phyloP scores from a whole-genome alignment of 2,113 vertebrate genomes.

The Paratilapia polleni region DNA sequence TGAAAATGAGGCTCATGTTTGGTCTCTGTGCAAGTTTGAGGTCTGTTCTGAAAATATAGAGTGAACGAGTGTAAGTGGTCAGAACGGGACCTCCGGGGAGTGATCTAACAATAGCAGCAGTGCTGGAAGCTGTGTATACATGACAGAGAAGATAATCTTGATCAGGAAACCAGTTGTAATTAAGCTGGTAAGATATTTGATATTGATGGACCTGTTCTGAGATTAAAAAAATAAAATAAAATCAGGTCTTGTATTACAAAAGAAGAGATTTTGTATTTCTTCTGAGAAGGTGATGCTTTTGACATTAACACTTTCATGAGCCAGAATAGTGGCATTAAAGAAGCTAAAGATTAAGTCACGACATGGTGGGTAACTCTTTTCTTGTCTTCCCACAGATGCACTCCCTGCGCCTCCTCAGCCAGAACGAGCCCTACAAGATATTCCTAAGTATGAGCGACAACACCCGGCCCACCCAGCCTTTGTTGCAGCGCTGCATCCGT shows the following conservation, averaged over 20 bases:
- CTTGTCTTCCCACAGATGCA: conserved; percentile 85
- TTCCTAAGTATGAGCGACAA: conserved; percentile 98
- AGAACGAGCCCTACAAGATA: conserved; percentile 96
- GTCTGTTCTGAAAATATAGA: not conserved
- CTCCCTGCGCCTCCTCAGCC: conserved; percentile 94
- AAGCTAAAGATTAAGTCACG: not conserved
- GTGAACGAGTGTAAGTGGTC: not conserved
- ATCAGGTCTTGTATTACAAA: too few relatives aligned
- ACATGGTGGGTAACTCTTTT: not conserved
- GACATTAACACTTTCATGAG: too few relatives aligned
- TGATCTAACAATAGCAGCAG: not conserved
- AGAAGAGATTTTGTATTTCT: too few relatives aligned
- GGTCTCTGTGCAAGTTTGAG: not conserved
- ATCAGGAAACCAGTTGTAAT: too few relatives aligned
- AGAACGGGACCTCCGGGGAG: not conserved
- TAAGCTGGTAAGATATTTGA: too few relatives aligned
- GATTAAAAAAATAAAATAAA: too few relatives aligned
- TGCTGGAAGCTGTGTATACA: not conserved
- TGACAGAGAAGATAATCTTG: too few relatives aligned
- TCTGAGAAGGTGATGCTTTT: too few relatives aligned
- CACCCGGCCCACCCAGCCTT: conserved; percentile 89
- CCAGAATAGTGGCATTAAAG: not conserved
- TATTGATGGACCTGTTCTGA: too few relatives aligned
- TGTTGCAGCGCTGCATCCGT: conserved; percentile 95
- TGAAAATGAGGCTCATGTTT: not conserved